These are phyloP conservation scores for Capromys pilorides DNA, from an alignment of 2,797 vertebrate genomes.

Conservation along the genomic window DNA sequence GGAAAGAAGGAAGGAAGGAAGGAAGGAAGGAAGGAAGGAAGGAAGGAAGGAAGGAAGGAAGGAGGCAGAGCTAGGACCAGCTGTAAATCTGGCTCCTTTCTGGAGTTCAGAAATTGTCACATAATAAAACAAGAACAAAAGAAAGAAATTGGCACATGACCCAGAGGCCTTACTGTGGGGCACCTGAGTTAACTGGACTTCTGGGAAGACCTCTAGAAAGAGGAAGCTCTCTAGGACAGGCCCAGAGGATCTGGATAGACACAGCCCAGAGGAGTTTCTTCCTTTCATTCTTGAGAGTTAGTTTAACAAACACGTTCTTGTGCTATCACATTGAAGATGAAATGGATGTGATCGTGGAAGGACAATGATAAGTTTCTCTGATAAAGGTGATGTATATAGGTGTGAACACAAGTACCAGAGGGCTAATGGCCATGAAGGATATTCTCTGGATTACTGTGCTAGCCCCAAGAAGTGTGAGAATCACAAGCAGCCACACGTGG, in stretches of 20 bases:
- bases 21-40: slow-evolving; percentile 34
- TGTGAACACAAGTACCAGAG: background rate
- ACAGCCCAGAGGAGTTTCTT: background rate
- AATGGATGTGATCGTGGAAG: slow-evolving; percentile 26
- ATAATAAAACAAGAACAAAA: background rate
- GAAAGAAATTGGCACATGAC: background rate
- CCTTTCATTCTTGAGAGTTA: slow-evolving; percentile 33
- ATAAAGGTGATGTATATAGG: background rate
- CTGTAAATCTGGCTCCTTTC: slow-evolving; percentile 32
- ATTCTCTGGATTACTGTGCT: background rate
- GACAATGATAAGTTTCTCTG: slow-evolving; percentile 49
- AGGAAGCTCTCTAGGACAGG: background rate
- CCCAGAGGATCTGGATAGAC: background rate
- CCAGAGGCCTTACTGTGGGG: slow-evolving; percentile 6
- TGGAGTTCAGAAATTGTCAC: slow-evolving; percentile 58
- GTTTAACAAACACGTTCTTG: slow-evolving; percentile 29
- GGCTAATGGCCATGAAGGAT: background rate
- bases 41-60: slow-evolving; percentile 20
- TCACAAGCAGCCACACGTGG: slow-evolving; percentile 38
- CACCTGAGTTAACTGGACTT: background rate
- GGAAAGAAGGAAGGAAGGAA: background rate
- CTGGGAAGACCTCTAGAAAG: background rate
- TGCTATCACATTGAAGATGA: slow-evolving; percentile 31
- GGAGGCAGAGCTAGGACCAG: background rate
- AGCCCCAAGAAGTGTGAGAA: background rate